Evolutionary conservation across 2,797 vertebrate genomes (phyloP), one percentile per base, ranked within the genome.

Genomic region (Phoxinus dragarum): DNA sequence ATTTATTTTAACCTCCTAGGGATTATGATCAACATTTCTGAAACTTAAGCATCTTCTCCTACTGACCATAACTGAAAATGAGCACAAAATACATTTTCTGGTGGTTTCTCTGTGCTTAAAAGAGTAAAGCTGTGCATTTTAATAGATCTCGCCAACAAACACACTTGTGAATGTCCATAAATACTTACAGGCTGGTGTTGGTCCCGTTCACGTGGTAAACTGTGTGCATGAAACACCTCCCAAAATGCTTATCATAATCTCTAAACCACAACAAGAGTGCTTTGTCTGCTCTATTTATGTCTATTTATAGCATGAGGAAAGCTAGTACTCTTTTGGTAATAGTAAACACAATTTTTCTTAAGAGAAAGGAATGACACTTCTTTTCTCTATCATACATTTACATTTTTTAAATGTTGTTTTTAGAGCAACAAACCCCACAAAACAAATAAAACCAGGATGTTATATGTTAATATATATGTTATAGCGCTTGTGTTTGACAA

Each of bases 111-210:
- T 19, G 36, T 54, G 11, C 40, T 14, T 66, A 49, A 42, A 74
- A 67, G 56, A 71, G 47, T 4, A n/a, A 75, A 61, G 47, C 64
- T n/a, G 49, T 69, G 79, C 9, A 47, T 31, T 61, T 79, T 19
- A 54, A 21, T 34, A 40, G 34, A 68, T 52, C 8, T 82, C 59
- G 21, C 31, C 75, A 85, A 44, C 44, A 38, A 72, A 44, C 27
- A 38, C 75, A 44, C 64, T 81, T 79, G 69, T 54, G 47, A 81
- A 64, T 76, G 61, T 87, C 71, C 73, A 59, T 27, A n/a, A 86
- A 85, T 73, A 68, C 52, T 44, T 21, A 2, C 64, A 73, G 23
- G 52, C 75, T 73, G 77, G 31, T 78, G 74, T 68, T 27, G 56
- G 52, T 74, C 34, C 75, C 73, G 89, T 17, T 4, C 81, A 81